Base-by-base conservation (phyloP, 2,797 vertebrate species). In the Allobates femoralis region DNA sequence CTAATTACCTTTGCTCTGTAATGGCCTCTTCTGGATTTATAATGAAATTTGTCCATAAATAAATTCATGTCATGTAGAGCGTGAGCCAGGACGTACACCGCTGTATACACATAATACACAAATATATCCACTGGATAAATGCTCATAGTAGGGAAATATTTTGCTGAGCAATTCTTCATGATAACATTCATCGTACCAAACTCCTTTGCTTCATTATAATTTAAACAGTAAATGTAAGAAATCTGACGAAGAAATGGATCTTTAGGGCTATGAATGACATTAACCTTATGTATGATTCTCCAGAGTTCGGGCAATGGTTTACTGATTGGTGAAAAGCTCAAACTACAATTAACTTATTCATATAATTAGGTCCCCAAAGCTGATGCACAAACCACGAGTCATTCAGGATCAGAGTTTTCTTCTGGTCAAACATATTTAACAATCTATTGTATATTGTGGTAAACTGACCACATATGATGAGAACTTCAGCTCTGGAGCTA, bases 151-250 rank as follows among this genome's bases (percentile, higher is more conserved):
- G 62, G 62, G 62, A 30, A 64, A 30, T 16, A 4, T 28, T 30
- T 64, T 64, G 11, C 18, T 16, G 62, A 30, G 28, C 62, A 64
- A 16, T 64, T 30, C 62, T 2, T 30, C 1, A 8, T 0, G 3
- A 2, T 1, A 15, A 64, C 0, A 16, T 64, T 2, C 1, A 16
- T 8, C 5, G 5, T 15, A 1, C 1, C 4, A 14, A 12, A 2
- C 3, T 62, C 0, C 26, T 8, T 62, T 12, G 1, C 26, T 10
- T 28, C 30, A 15, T 64, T 30, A 28, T 28, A 14, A 64, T 12
- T 30, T 28, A 1, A 1, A 64, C 62, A 64, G 30, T 64, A 64
- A 64, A 10, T 26, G n/a, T 26, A 2, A 62, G 10, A 62, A 62
- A 26, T 26, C 1, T 2, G 0, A 14, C 2, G 0, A 62, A 62